Percentiles rank a stretch among this genome's conserved stretches.
phyloP scores from a whole-genome alignment of 2,113 vertebrate genomes.

The Varanus salvator region DNA sequence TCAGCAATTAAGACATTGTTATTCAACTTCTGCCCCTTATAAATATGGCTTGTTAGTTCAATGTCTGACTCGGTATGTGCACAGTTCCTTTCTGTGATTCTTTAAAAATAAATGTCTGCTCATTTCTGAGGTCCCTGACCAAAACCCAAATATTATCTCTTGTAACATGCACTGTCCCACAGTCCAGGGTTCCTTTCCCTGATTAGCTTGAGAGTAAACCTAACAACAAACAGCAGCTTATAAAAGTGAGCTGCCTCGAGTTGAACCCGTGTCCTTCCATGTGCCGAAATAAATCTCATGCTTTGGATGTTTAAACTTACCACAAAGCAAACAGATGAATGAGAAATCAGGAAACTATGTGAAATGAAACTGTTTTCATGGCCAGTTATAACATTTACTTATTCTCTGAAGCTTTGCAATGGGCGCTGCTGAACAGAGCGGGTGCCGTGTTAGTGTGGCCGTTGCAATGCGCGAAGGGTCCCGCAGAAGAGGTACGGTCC shows the following conservation, averaged over 20 bases:
- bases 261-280: neutral
- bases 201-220: constrained; percentile 48
- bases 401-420: fast-evolving
- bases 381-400: constrained; percentile 21
- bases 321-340: constrained; percentile 50
- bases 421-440: fast-evolving
- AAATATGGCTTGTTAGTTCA: constrained; percentile 52
- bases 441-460: neutral
- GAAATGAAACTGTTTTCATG: constrained; percentile 37
- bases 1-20: constrained; percentile 43
- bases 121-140: constrained; percentile 58
- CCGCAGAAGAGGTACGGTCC: neutral
- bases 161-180: constrained; percentile 56
- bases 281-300: neutral
- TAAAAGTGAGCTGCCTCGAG: constrained; percentile 19
- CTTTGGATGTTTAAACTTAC: constrained; percentile 33
- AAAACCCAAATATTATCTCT: constrained; percentile 60
- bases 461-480: constrained; percentile 9
- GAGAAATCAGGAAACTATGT: constrained; percentile 33
- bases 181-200: constrained; percentile 41
- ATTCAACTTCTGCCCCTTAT: constrained; percentile 14
- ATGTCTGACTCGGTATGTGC: constrained; percentile 3
- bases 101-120: constrained; percentile 10
- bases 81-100: constrained; percentile 30
- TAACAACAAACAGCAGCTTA: constrained; percentile 44